A percentile compares a stretch with the other conserved stretches of the same genome.
These are phyloP conservation scores for Limnothrissa miodon DNA, from an alignment of 2,113 vertebrate species.

Conservation along the genomic window DNA sequence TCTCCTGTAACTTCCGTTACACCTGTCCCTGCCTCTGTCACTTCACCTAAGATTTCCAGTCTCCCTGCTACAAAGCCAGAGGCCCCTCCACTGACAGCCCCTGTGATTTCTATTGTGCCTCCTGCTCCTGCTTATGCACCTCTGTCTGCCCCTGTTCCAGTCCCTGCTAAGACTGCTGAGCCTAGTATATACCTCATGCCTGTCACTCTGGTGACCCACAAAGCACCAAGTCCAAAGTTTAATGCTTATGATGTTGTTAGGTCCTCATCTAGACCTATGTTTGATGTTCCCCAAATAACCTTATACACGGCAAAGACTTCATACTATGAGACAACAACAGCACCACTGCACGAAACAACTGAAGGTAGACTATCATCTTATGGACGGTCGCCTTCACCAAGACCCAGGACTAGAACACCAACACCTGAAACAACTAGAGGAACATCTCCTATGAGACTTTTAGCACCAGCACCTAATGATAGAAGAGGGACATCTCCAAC, in stretches of 20 bases:
- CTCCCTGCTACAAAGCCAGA: conserved; percentile 8
- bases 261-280: conserved; percentile 70
- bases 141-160: conserved; percentile 2
- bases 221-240: conserved; percentile 60
- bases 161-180: conserved; percentile 23
- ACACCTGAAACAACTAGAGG: conserved; percentile 13
- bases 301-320: conserved; percentile 70
- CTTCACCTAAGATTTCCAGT: conserved; percentile 1
- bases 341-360: conserved; percentile 59
- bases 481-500: conserved; percentile 44
- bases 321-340: conserved; percentile 63
- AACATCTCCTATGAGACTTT: neutral
- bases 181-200: conserved; percentile 22
- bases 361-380: conserved; percentile 45
- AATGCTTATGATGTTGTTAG: conserved; percentile 55
- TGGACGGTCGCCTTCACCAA: conserved; percentile 55
- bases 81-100: neutral
- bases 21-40: conserved; percentile 32
- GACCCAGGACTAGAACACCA: conserved; percentile 22
- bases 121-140: conserved; percentile 18
- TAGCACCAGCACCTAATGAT: conserved; percentile 32
- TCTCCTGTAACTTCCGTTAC: conserved; percentile 32
- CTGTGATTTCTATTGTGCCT: neutral
- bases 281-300: conserved; percentile 73
- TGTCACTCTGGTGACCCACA: conserved; percentile 45